phyloP scores from a whole-genome alignment of 2,797 vertebrate genomes.

The Naso thynnoides region DNA sequence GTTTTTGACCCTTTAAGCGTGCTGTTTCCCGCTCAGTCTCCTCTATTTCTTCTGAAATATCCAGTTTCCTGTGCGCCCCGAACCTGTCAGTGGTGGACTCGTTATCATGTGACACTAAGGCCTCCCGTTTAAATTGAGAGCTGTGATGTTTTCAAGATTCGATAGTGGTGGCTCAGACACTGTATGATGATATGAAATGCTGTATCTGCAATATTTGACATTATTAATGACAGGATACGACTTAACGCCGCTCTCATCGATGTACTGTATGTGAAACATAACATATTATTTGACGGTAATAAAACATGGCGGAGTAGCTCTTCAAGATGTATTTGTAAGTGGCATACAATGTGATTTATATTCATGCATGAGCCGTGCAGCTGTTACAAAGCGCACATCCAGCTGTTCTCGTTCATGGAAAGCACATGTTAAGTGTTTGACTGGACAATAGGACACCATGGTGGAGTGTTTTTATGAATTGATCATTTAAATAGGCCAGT shows the following conservation, averaged over 20 bases:
- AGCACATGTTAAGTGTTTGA: constrained; percentile 21
- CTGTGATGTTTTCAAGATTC: no score
- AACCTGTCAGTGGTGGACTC: background rate
- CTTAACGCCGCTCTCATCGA: constrained; percentile 3
- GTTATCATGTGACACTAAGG: no score
- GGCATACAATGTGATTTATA: constrained; percentile 43
- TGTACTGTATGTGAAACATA: constrained; percentile 4
- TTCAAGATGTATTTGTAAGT: constrained; percentile 38
- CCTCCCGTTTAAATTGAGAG: no score
- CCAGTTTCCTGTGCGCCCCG: no score
- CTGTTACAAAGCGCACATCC: constrained; percentile 33
- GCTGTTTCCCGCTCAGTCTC: no score
- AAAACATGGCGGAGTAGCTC: constrained; percentile 33
- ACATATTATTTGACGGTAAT: constrained; percentile 14
- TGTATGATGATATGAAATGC: no score
- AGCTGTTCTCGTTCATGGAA: constrained; percentile 35
- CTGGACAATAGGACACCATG: constrained; percentile 15
- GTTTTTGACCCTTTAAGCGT: no score
- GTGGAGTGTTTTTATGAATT: background rate
- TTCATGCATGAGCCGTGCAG: constrained; percentile 40
- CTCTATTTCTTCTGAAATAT: no score
- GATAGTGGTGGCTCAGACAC: no score
- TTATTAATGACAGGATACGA: constrained; percentile 23
- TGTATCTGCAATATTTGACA: constrained; percentile 1
- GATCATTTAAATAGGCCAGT: background rate